Percentiles rank a stretch among this genome's conserved stretches.
These are phyloP conservation scores for Montifringilla adamsi DNA, from an alignment of 2,113 vertebrate species.

Conservation along the genomic window DNA sequence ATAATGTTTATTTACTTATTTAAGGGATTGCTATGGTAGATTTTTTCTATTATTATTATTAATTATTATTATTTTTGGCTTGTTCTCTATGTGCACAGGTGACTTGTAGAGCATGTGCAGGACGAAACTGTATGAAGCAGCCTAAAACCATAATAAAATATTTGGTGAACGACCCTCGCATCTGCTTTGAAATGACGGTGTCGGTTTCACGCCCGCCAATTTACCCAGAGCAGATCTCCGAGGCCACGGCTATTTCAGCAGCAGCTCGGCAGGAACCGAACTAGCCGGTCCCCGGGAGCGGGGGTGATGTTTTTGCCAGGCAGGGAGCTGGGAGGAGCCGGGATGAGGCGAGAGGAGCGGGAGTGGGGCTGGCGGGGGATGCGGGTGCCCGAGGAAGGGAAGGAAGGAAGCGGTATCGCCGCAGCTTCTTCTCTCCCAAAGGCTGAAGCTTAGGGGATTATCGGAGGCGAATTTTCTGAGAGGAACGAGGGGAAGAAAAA, in stretches of 20 bases:
- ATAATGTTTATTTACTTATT: constrained; percentile 97
- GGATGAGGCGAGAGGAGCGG: not conserved
- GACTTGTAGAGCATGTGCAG: constrained; percentile 85
- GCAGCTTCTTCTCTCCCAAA: not conserved
- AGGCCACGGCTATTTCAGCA: not conserved
- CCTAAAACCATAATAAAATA: constrained; percentile 80
- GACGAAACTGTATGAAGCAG: constrained; percentile 82
- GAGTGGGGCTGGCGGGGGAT: not conserved
- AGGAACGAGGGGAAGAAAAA: accelerated
- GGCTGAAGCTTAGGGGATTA: not conserved
- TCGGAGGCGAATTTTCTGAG: not conserved
- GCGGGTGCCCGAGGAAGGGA: not conserved
- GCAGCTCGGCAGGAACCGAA: not conserved
- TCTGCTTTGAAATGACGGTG: constrained; percentile 45
- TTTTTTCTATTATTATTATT: constrained; percentile 72
- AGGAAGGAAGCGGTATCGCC: not conserved
- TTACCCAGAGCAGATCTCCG: not conserved
- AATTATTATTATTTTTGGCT: constrained; percentile 77
- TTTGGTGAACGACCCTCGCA: constrained; percentile 78
- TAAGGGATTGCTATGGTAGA: constrained; percentile 87
- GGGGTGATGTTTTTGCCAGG: not conserved
- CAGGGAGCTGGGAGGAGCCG: not conserved
- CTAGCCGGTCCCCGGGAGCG: not conserved
- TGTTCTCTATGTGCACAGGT: constrained; percentile 88
- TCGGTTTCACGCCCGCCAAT: not conserved